Base-by-base conservation (phyloP, 2,113 vertebrate species). In the Aspiorhynchus laticeps region DNA sequence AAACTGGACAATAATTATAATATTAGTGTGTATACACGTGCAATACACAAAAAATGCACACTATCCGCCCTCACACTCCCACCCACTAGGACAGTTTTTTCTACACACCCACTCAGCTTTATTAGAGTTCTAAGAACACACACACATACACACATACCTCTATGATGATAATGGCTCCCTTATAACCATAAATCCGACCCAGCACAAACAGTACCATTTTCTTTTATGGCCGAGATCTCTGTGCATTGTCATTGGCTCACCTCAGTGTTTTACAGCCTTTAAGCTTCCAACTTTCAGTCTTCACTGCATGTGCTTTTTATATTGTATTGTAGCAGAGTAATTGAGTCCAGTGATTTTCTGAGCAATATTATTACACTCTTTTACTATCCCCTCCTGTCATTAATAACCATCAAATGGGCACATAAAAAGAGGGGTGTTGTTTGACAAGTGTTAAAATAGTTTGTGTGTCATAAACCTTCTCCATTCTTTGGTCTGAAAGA, bases 211-310 rank as follows among this genome's bases (percentile, higher is more conserved):
- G 26, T 38, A 36, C 4, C 4, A 8, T 73, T 79, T 77, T 63
- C 31, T 69, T 74, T 89, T 69, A 46, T 56, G 56, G 53, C 65
- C 12, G 51, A 89, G 75, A 85, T 81, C 26, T 43, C 46, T 31
- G 38, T 74, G 41, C 28, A 80, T 84, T 86, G 84, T 84, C 53
- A 56, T 67, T 87, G 56, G 75, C 43, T 86, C 43, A 80, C 43
- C 5, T 86, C 46, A 28, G 63, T 80, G 46, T 71, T 73, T 80
- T 73, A 80, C 48, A 59, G 65, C 48, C 24, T 19, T 56, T 33
- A 28, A 48, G 36, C n/a, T 21, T 17, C 56, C 46, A 11, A 9
- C 24, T 26, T 86, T 69, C 59, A 80, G 24, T 3, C 41, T 73
- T 43, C 24, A 78, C 81, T 86, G 74, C 81, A 46, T 69, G 24